Percentiles rank a stretch among this genome's conserved stretches.
These are phyloP conservation scores for Ischnus inquisitorius DNA, from an alignment of 2,888 invertebrate species.

Conservation along the genomic window DNA sequence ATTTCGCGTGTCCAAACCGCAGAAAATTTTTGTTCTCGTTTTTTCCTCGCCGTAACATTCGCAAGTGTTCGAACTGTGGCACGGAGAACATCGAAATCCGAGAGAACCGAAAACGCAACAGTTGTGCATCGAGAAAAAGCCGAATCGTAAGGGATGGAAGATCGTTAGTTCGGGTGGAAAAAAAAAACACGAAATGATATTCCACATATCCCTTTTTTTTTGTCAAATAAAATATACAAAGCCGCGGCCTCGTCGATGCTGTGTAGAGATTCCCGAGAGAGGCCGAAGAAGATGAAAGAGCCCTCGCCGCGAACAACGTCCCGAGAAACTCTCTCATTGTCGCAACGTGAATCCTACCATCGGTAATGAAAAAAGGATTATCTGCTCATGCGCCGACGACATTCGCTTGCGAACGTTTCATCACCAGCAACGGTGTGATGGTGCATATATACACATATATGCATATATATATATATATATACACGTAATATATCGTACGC, in stretches of 20 bases:
- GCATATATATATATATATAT: slow-evolving; percentile 26
- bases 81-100: background rate
- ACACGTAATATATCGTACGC: slow-evolving; percentile 43
- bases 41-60: background rate
- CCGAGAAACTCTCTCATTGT: slow-evolving; percentile 40
- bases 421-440: slow-evolving; percentile 26
- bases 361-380: slow-evolving; percentile 44
- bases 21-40: background rate
- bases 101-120: background rate
- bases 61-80: too few species aligned
- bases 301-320: slow-evolving; percentile 19
- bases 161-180: slow-evolving; percentile 63
- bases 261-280: slow-evolving; percentile 20
- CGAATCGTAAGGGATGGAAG: slow-evolving; percentile 21
- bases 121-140: slow-evolving; percentile 34
- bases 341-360: slow-evolving; percentile 32
- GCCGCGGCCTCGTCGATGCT: slow-evolving; percentile 48
- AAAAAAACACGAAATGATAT: slow-evolving; percentile 62
- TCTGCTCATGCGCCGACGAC: slow-evolving; percentile 54
- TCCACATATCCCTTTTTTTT: slow-evolving; percentile 71
- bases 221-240: slow-evolving; percentile 46
- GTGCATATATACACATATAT: slow-evolving; percentile 20
- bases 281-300: slow-evolving; percentile 17
- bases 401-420: slow-evolving; percentile 58
- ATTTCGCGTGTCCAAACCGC: too few species aligned